Base-by-base conservation (phyloP, 2,797 vertebrate genomes). In the Allobates femoralis region DNA sequence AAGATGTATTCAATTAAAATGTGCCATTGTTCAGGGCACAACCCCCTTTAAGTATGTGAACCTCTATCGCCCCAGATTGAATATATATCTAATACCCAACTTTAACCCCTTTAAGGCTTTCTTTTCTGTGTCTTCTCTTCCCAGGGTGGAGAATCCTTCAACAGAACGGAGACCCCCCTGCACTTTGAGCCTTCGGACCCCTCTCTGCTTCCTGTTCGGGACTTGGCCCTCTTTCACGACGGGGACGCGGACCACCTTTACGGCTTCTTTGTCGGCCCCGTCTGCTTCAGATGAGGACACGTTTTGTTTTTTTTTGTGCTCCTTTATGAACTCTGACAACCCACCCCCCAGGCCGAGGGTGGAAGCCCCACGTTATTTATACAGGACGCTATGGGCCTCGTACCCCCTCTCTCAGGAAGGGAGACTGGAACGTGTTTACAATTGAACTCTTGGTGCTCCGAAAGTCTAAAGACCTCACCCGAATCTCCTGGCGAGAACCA, bases 231-330 rank as follows among this genome's bases (percentile, higher is more conserved):
- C 30, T 94, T 94, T 82, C 93, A 93, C 84, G 90, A 93, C 0
- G 92, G 92, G 0, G 94, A 94, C 3, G 0, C 88, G 85, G 91
- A 92, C 0, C 93, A 95, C 83, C 93, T 92, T 30, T 97, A 97
- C 28, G 93, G 96, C 76, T 94, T 98, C 93, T 95, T 92, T 28
- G 78, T 97, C 0, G 96, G 96, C 56, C 95, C 96, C 0, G 95
- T 96, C 80, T 97, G 97, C 90, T 98, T 97, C 93, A 96, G 96
- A 92, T 97, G 96, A 93, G 90, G 67, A 34, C 28, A 32, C 8
- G 16, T n/a, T 23, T 74, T 83, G 7, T 32, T 74, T 15, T 3
- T 19, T 16, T 46, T 16, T 23, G 81, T 83, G 7, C 53, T 74
- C 23, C 8, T 19, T 16, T 46, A 16, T 23, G 81, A 58, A 83